phyloP scores from a whole-genome alignment of 2,797 vertebrate species.

The Somateria mollissima region DNA sequence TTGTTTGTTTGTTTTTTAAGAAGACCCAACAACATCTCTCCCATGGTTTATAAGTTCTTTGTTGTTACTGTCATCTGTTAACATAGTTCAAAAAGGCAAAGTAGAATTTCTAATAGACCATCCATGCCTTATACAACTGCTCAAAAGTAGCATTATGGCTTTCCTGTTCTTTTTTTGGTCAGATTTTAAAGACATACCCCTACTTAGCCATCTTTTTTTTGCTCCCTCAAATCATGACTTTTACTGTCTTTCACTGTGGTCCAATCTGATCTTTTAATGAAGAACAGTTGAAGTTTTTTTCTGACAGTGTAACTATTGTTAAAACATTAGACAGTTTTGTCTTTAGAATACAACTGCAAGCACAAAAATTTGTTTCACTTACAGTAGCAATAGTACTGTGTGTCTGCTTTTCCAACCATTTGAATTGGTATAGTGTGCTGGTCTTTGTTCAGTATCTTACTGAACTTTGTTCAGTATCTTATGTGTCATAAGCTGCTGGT shows the following conservation, averaged over 20 bases:
- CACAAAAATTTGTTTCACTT: constrained; percentile 33
- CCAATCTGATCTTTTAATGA: constrained; percentile 3
- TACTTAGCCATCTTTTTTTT: not conserved
- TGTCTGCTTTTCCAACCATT: constrained; percentile 23
- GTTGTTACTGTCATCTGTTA: constrained; percentile 19
- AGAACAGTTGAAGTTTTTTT: constrained; percentile 71
- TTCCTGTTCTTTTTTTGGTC: not conserved
- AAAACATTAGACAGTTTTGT: constrained; percentile 19
- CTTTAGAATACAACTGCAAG: constrained; percentile 28
- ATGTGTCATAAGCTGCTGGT: constrained; percentile 13
- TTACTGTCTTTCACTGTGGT: not conserved
- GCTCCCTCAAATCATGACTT: not conserved
- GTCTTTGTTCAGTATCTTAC: constrained; percentile 13
- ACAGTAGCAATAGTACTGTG: constrained; percentile 13
- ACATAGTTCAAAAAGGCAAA: not conserved
- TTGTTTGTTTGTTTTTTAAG: not conserved
- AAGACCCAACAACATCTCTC: not conserved
- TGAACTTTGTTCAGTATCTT: constrained; percentile 1
- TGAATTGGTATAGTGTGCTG: not conserved
- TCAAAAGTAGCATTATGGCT: constrained; percentile 22
- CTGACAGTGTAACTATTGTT: not conserved
- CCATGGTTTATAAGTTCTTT: not conserved
- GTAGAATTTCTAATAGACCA: not conserved
- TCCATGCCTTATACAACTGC: constrained; percentile 46
- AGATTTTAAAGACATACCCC: not conserved